Percentiles rank a stretch among this genome's conserved stretches.
These are phyloP conservation scores for Homarus americanus DNA, from an alignment of 1,140 invertebrate genomes.

Conservation along the genomic window DNA sequence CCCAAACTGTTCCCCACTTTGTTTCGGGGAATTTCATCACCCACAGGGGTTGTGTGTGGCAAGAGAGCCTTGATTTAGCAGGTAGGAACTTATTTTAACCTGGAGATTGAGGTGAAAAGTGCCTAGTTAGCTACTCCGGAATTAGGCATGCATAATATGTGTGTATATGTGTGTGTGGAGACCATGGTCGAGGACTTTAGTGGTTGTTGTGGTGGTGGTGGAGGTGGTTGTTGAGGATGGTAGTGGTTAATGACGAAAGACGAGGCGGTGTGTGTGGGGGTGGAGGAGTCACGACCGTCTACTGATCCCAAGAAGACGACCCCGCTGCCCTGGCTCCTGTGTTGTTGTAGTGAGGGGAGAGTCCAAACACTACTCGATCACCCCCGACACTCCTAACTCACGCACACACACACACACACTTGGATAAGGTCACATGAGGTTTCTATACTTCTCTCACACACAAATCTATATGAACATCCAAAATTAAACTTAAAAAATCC, in stretches of 20 bases:
- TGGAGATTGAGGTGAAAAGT: no score
- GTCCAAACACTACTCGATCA: background rate
- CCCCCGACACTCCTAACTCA: background rate
- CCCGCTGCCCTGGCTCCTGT: background rate
- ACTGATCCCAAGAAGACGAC: background rate
- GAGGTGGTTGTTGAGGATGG: background rate
- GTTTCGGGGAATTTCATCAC: background rate
- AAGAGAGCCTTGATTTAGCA: no score
- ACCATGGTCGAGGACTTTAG: no score
- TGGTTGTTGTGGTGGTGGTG: background rate
- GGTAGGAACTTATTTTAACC: no score
- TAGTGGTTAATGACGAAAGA: background rate
- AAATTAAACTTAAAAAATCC: no score
- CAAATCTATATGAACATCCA: no score
- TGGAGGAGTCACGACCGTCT: background rate
- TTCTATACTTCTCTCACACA: no score
- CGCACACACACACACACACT: background rate
- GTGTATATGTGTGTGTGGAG: no score
- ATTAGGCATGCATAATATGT: no score
- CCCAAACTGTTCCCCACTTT: no score
- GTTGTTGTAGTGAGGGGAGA: background rate
- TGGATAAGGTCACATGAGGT: no score
- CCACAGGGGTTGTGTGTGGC: background rate
- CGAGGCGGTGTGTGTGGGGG: background rate
- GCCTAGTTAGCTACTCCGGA: no score